Conservation (phyloP, 2,888 invertebrate genomes). For the Eupelmus urozonus region DNA sequence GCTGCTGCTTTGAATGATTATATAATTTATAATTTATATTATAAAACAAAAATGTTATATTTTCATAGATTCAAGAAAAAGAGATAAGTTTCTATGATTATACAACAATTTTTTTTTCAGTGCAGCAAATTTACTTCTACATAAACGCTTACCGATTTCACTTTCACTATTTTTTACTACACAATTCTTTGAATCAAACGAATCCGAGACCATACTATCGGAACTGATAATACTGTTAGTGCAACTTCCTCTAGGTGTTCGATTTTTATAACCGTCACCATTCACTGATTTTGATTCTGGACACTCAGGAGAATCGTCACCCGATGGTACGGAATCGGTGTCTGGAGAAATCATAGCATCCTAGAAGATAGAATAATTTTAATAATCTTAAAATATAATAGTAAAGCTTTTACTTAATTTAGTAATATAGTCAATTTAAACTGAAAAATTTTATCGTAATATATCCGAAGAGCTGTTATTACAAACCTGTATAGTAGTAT, state of each 20-base stretch:
- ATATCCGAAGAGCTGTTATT: background rate
- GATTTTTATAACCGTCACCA: slow-evolving; percentile 57
- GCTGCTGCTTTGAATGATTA: background rate
- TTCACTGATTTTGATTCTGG: slow-evolving; percentile 61
- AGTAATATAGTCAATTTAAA: background rate
- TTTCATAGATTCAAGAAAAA: background rate
- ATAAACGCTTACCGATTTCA: slow-evolving; percentile 73
- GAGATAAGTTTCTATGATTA: background rate
- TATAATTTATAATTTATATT: background rate
- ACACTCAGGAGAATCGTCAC: slow-evolving; percentile 65
- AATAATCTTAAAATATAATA: background rate
- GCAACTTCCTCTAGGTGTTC: slow-evolving; percentile 66
- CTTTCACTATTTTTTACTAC: slow-evolving; percentile 72
- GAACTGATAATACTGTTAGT: slow-evolving; percentile 72
- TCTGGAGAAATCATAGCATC: slow-evolving; percentile 73
- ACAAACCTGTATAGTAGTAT: slow-evolving; percentile 69
- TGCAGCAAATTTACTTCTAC: no score
- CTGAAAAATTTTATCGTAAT: background rate
- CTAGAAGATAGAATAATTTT: slow-evolving; percentile 55
- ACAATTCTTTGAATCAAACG: slow-evolving; percentile 69
- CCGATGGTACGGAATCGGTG: slow-evolving; percentile 69
- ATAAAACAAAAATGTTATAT: background rate
- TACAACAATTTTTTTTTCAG: slow-evolving; percentile 30
- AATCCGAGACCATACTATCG: slow-evolving; percentile 71
- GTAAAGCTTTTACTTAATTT: background rate